phyloP scores from a whole-genome alignment of 2,797 vertebrate species.

The Anas bahamensis region DNA sequence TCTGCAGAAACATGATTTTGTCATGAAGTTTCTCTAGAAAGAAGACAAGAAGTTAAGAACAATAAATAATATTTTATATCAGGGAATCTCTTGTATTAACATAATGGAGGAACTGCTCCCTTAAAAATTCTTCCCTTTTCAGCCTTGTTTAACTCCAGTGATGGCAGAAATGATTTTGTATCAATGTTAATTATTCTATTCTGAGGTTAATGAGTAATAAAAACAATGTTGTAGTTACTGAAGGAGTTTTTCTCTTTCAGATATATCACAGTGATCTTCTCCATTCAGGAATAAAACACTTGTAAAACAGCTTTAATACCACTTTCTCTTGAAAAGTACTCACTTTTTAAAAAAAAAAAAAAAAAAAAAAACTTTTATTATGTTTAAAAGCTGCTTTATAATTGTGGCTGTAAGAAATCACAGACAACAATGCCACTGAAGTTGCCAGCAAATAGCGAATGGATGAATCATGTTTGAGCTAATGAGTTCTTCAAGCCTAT shows the following conservation, averaged over 20 bases:
- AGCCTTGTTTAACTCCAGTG: background rate
- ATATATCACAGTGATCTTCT: background rate
- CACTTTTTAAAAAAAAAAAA: background rate
- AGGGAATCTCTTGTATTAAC: background rate
- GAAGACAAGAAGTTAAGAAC: background rate
- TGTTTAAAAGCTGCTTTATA: background rate
- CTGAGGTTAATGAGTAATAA: background rate
- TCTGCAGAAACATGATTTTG: background rate
- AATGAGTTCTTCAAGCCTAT: slow-evolving; percentile 48
- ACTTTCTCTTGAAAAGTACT: background rate
- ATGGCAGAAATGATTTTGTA: background rate
- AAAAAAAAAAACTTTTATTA: background rate
- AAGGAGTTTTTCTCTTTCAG: background rate
- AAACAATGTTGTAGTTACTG: background rate
- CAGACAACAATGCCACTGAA: slow-evolving; percentile 16
- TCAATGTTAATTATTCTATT: background rate
- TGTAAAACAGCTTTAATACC: background rate
- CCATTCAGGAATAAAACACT: background rate
- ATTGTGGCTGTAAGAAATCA: background rate
- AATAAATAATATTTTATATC: background rate
- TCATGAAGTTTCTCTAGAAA: background rate
- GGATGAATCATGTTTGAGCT: slow-evolving; percentile 42
- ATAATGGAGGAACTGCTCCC: background rate
- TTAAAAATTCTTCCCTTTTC: background rate
- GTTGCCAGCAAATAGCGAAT: slow-evolving; percentile 42